Conservation (phyloP, 2,888 invertebrate genomes). For the Parelbella ahira region DNA sequence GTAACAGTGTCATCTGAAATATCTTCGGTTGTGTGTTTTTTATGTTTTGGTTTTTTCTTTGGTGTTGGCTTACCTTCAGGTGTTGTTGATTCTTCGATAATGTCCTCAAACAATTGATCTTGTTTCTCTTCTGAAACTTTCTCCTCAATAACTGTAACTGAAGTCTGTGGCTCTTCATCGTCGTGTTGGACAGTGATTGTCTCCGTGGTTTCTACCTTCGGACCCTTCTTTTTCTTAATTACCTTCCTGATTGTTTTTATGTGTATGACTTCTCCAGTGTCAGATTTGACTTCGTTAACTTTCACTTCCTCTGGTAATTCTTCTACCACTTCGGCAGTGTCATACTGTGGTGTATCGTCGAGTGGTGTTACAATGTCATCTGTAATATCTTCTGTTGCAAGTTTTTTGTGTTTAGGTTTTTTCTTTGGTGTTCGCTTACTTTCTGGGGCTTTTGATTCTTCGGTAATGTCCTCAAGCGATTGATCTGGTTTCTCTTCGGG, state of each 20-base stretch:
- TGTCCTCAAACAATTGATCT: conserved; percentile 36
- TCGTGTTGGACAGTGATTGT: conserved; percentile 26
- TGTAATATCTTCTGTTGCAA: conserved; percentile 33
- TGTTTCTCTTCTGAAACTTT: conserved; percentile 29
- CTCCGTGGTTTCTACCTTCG: conserved; percentile 32
- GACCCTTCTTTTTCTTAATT: conserved; percentile 34
- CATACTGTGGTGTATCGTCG: conserved; percentile 17
- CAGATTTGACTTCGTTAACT: conserved; percentile 50
- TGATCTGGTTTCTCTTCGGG: conserved; percentile 35
- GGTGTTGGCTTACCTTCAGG: conserved; percentile 42
- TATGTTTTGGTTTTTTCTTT: conserved; percentile 36
- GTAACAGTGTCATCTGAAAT: too few species aligned
- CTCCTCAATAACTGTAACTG: conserved; percentile 31
- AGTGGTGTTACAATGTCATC: too few species aligned
- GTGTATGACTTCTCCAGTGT: conserved; percentile 46
- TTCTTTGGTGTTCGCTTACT: conserved; percentile 27
- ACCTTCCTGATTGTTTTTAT: conserved; percentile 47
- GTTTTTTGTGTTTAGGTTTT: conserved; percentile 41
- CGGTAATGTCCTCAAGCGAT: conserved; percentile 31
- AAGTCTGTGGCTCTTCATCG: conserved; percentile 37
- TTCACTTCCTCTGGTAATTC: conserved; percentile 39
- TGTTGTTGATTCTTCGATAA: conserved; percentile 27
- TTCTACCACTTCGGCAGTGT: conserved; percentile 39
- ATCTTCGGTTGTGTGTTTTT: conserved; percentile 34
- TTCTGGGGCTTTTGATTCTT: too few species aligned